Conservation (phyloP, 2,797 vertebrate species). For the Peromyscus attwateri region DNA sequence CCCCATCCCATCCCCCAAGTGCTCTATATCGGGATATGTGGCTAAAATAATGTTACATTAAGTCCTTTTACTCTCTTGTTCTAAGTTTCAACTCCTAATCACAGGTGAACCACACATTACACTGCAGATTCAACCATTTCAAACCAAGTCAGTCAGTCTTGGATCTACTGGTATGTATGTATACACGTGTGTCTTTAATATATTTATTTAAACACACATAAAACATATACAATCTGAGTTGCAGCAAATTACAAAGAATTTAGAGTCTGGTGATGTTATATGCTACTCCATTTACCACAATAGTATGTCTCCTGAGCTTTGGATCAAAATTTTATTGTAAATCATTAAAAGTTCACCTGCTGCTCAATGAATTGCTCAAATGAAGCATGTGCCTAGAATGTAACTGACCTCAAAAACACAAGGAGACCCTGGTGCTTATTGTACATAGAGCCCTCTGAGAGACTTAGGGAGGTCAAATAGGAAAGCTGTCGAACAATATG, state of each 20-base stretch:
- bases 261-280: constrained; percentile 73
- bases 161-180: constrained; percentile 77
- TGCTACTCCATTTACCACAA: constrained; percentile 74
- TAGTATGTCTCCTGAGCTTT: constrained; percentile 77
- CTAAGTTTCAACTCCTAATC: constrained; percentile 79
- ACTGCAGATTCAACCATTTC: constrained; percentile 79
- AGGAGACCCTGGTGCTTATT: constrained; percentile 63
- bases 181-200: constrained; percentile 82
- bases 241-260: constrained; percentile 77
- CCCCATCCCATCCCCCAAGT: constrained; percentile 81
- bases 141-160: constrained; percentile 79
- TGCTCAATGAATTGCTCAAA: constrained; percentile 75
- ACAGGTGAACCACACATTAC: constrained; percentile 79
- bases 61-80: constrained; percentile 71
- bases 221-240: constrained; percentile 76
- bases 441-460: constrained; percentile 72
- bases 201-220: constrained; percentile 83
- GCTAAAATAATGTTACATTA: constrained; percentile 76
- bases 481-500: constrained; percentile 67
- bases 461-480: constrained; percentile 67
- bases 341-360: constrained; percentile 72
- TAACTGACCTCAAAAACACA: constrained; percentile 67
- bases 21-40: constrained; percentile 76
- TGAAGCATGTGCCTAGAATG: constrained; percentile 76
- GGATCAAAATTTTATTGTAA: constrained; percentile 77